A percentile compares a stretch with the other conserved stretches of the same genome.
These are phyloP conservation scores for Drosophila atroscutellata DNA, from an alignment of 2,888 invertebrate genomes.

Conservation along the genomic window DNA sequence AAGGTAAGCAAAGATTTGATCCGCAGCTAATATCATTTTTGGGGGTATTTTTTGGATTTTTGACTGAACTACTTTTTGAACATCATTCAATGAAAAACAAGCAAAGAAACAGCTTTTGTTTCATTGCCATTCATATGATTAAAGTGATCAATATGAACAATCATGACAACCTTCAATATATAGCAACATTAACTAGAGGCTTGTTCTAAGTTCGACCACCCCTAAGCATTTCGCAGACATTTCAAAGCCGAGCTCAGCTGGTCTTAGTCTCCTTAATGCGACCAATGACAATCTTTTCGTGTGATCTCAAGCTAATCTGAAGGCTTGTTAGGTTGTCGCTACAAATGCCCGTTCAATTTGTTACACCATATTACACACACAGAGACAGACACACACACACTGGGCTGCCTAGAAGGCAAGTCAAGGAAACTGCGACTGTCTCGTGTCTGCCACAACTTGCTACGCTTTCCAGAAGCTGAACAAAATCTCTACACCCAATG, in stretches of 20 bases:
- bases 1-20: not conserved
- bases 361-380: slow-evolving; percentile 69
- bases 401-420: slow-evolving; percentile 16
- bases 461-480: slow-evolving; percentile 84
- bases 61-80: not conserved
- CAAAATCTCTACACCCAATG: slow-evolving; percentile 82
- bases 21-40: not conserved
- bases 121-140: not conserved
- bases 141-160: not conserved
- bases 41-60: no score
- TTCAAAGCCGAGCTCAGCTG: slow-evolving; percentile 6
- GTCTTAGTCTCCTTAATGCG: not conserved
- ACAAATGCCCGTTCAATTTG: slow-evolving; percentile 74
- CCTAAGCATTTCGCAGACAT: not conserved
- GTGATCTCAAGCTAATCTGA: slow-evolving; percentile 26
- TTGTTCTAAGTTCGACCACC: not conserved
- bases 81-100: not conserved
- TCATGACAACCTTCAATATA: not conserved
- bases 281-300: slow-evolving; percentile 4
- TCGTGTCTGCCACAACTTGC: slow-evolving; percentile 68
- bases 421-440: slow-evolving; percentile 43
- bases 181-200: not conserved
- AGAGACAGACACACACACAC: slow-evolving; percentile 26
- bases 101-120: rapidly evolving
- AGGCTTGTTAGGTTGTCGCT: slow-evolving; percentile 71